A percentile compares a stretch with the other conserved stretches of the same genome.
These are phyloP conservation scores for Rhinichthys osculus DNA, from an alignment of 2,797 vertebrate genomes.

Conservation along the genomic window DNA sequence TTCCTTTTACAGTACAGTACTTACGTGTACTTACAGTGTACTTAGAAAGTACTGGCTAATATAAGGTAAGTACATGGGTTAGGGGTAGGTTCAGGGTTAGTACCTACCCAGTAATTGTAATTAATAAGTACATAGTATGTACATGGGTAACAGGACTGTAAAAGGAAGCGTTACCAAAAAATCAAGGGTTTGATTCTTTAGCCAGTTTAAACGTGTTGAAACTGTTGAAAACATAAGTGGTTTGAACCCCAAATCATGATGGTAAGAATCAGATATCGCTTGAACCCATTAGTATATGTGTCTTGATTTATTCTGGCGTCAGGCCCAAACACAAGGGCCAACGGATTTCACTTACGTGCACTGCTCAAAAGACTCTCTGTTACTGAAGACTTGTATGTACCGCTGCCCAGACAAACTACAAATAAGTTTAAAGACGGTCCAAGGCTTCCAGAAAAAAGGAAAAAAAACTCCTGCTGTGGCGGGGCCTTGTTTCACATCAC, in stretches of 20 bases:
- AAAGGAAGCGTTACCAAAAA: no score
- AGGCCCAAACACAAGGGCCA: slow-evolving; percentile 39
- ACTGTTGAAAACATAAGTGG: neutral
- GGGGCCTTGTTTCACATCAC: slow-evolving; percentile 13
- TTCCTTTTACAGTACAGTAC: no score
- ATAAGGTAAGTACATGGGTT: no score
- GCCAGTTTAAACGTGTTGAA: neutral
- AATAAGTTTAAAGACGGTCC: slow-evolving; percentile 38
- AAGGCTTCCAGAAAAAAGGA: neutral
- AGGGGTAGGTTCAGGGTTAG: no score
- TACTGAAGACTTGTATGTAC: slow-evolving; percentile 39
- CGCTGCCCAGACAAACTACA: slow-evolving; percentile 33
- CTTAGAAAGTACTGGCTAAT: no score
- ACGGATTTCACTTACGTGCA: slow-evolving; percentile 34
- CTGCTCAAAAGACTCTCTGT: slow-evolving; percentile 56
- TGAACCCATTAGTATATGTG: slow-evolving; percentile 28
- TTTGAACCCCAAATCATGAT: neutral
- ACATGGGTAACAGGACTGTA: no score
- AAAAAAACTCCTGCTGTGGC: neutral
- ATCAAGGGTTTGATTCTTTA: neutral
- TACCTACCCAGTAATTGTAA: no score
- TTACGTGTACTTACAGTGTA: no score
- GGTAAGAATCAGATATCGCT: neutral
- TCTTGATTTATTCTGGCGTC: slow-evolving; percentile 50
- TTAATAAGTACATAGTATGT: no score